These are phyloP conservation scores for Gallinago solitaria DNA, from an alignment of 2,797 vertebrate species.

Conservation along the genomic window DNA sequence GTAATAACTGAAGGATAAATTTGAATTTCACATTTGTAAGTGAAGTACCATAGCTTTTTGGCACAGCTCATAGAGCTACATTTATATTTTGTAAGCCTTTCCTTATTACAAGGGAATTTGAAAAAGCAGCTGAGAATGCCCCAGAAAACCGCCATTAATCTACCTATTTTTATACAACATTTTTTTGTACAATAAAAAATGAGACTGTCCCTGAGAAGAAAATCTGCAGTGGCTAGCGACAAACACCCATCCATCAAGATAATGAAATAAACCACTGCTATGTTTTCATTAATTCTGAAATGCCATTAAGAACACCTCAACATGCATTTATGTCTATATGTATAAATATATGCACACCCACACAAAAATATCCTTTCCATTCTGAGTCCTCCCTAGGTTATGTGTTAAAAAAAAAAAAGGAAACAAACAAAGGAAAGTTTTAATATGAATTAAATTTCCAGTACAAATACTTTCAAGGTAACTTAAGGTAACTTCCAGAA, in stretches of 20 bases:
- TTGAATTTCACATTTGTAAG: background rate
- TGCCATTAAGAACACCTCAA: background rate
- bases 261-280: background rate
- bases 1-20: background rate
- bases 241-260: background rate
- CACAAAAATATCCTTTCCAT: background rate
- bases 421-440: background rate
- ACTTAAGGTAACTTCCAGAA: background rate
- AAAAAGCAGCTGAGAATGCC: fast-evolving
- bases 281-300: background rate
- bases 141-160: background rate
- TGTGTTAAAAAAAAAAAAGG: background rate
- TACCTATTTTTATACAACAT: background rate
- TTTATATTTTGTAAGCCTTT: background rate
- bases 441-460: background rate
- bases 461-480: background rate
- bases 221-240: background rate
- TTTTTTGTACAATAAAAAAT: background rate
- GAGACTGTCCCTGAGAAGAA: background rate
- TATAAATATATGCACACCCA: background rate
- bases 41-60: background rate
- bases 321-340: background rate
- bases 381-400: background rate
- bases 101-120: background rate
- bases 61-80: background rate